Conservation (phyloP, 35 echinoderm and acorn worm species). For the Heliocidaris tuberculata region DNA sequence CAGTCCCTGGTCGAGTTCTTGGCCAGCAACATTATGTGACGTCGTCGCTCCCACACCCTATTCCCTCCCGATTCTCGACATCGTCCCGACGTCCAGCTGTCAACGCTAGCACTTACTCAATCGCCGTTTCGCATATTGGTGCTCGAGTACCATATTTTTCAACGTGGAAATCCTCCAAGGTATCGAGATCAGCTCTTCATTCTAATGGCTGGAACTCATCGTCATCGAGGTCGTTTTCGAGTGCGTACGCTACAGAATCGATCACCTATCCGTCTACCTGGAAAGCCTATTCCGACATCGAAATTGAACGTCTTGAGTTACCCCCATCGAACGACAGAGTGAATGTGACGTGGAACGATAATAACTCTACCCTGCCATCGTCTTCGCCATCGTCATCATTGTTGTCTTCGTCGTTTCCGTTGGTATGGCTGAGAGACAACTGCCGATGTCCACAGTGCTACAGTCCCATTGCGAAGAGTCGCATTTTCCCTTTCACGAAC, state of each 20-base stretch:
- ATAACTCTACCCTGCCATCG: not conserved
- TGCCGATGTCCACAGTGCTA: conserved; percentile 49
- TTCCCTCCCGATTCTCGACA: not conserved
- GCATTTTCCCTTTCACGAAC: not conserved
- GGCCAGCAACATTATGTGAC: not conserved
- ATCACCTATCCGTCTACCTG: not conserved
- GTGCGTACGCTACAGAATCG: not conserved
- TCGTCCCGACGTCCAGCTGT: not conserved
- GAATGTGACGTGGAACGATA: not conserved
- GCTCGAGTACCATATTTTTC: not conserved
- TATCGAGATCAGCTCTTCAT: not conserved
- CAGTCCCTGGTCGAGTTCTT: not conserved
- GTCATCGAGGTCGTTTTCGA: not conserved
- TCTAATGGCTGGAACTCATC: not conserved
- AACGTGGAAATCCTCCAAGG: not conserved
- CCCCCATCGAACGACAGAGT: not conserved
- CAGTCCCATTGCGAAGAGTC: not conserved
- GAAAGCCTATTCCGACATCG: conserved; percentile 7
- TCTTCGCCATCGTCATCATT: not conserved
- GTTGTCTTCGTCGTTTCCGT: conserved; percentile 29
- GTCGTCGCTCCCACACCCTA: not conserved
- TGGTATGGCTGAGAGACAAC: conserved; percentile 54
- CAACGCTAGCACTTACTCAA: not conserved
- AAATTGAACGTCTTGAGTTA: not conserved
- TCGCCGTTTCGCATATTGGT: not conserved